Conservation (phyloP, 2,113 vertebrate genomes). For the Alligator sinensis region DNA sequence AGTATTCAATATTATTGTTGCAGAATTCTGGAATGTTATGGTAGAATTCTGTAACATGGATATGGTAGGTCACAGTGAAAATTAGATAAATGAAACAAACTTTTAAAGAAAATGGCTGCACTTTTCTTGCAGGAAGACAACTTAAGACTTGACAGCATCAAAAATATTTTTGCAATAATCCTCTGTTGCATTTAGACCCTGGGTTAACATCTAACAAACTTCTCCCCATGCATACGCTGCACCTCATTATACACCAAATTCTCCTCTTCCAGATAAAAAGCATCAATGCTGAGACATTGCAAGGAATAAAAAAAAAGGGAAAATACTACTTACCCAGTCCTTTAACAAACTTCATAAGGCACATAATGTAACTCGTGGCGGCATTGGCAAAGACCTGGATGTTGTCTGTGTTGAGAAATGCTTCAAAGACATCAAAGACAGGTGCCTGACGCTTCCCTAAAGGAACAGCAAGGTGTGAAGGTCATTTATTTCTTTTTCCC, state of each 20-base stretch:
- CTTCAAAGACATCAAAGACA: constrained; percentile 98
- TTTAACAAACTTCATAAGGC: constrained; percentile 99
- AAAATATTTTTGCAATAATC: constrained; percentile 4
- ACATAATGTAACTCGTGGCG: constrained; percentile 98
- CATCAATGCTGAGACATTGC: neutral
- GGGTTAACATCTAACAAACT: neutral
- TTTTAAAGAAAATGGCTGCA: neutral
- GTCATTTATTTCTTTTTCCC: neutral
- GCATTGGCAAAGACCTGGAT: constrained; percentile 99
- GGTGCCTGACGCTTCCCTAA: constrained; percentile 94
- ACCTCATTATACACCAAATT: neutral
- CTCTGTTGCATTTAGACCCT: neutral
- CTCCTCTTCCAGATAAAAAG: neutral
- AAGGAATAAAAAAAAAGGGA: neutral
- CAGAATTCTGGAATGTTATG: neutral
- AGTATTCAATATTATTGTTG: neutral
- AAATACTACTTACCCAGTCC: constrained; percentile 86
- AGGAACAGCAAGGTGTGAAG: constrained; percentile 20
- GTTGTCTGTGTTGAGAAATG: constrained; percentile 97
- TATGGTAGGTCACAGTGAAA: neutral
- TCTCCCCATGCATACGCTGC: neutral
- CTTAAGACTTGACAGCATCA: neutral
- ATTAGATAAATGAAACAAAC: neutral
- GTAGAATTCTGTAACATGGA: neutral
- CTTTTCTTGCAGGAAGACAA: neutral